Percentiles rank a stretch among this genome's conserved stretches.
These are phyloP conservation scores for Coecobrya sp. DNA, from an alignment of 2,888 invertebrate species.

Conservation along the genomic window DNA sequence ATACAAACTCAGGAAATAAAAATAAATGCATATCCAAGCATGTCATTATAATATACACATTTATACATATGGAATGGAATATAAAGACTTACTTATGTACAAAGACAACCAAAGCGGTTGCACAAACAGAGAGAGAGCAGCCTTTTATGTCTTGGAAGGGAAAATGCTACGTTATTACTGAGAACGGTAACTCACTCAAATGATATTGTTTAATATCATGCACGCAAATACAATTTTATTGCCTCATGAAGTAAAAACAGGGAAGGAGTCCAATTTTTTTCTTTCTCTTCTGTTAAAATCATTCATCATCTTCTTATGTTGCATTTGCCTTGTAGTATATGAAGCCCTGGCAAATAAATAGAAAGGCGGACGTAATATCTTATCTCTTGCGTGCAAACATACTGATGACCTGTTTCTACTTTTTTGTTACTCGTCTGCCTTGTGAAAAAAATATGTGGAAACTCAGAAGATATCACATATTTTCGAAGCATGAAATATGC, in stretches of 20 bases:
- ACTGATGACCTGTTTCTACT: conserved; percentile 52
- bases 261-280: conserved; percentile 18
- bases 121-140: background rate
- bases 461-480: conserved; percentile 26
- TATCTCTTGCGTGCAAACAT: conserved; percentile 60
- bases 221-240: conserved; percentile 69
- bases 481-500: conserved; percentile 64
- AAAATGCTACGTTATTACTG: background rate
- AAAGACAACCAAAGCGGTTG: background rate
- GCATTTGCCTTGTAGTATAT: background rate
- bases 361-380: conserved; percentile 47
- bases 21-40: background rate
- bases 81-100: no score
- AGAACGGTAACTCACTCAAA: conserved; percentile 18
- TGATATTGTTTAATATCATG: conserved; percentile 59
- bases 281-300: conserved; percentile 38
- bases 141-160: background rate
- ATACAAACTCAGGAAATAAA: background rate
- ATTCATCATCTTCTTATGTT: conserved; percentile 67
- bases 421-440: conserved; percentile 33
- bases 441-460: conserved; percentile 57
- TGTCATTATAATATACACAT: background rate
- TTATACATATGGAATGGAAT: background rate
- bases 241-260: conserved; percentile 27
- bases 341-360: conserved; percentile 16